Evolutionary conservation across 2,888 invertebrate species (phyloP), one percentile per base, ranked within the genome.

Genomic region (Diarsia mendica): DNA sequence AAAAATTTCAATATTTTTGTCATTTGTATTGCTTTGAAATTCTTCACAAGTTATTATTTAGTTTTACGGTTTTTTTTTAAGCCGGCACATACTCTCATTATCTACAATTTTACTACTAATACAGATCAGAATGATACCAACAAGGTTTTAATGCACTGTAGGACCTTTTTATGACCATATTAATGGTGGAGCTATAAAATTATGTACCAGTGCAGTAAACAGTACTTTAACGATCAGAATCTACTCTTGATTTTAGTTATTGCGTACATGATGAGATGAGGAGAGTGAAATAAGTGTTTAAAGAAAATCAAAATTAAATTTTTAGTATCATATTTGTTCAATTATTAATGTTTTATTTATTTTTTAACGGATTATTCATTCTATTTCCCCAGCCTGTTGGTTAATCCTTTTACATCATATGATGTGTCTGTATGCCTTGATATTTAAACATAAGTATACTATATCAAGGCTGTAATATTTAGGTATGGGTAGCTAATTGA

Each of bases 101-200:
- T 75, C 75, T 73, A 55, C 11, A 51, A 51, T 63, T 80, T 63
- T 11, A 68, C 67, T 9, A 66, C 58, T 65, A 15, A 58, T 39
- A 15, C 20, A 53, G 46, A 83, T 83, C 64, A 73, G 53, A 53
- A 44, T 55, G 39, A 51, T 67, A 33, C 28, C 28, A 28, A 60
- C 33, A 18, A 65, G 66, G 72, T 68, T 65, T 55, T 46, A 75
- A 68, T 78, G 44, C 51, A 69, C 0, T 48, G 0, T 6, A 58
- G 15, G 67, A 49, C 70, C 53, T 68, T 77, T 71, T 67, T 75
- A 70, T 67, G 46, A 55, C 51, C 46, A n/a, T 63, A 69, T 39
- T 58, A 68, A 63, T 65, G 71, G 76, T 85, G 86, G 72, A 85
- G 68, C 67, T 74, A 33, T 44, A 51, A 66, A 66, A n/a, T n/a